Evolutionary conservation across 37 sponge, comb jelly and placozoan species (phyloP), one percentile per base, ranked within the genome.

Genomic region (Hexactinellida sp.): DNA sequence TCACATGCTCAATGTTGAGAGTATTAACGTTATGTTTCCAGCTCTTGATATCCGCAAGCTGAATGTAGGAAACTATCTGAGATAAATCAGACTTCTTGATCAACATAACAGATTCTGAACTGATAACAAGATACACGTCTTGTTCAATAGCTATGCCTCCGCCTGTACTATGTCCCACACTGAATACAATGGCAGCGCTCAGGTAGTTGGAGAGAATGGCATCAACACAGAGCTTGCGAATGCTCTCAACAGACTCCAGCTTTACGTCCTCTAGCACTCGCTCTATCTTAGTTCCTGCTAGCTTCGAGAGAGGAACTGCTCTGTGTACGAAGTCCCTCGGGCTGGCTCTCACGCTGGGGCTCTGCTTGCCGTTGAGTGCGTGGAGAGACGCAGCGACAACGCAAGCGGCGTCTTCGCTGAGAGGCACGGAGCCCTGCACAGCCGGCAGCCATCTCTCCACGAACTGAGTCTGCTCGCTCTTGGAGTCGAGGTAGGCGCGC

Each of bases 361-460:
- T 63, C 30, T 63, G 76, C 34, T 3, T 25, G 5, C 1, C 3
- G 30, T n/a, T 63, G 21, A 63, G 76, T n/a, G 21, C 13, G 76
- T 25, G 13, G 25, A 63, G 76, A 25, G 5, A 63, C 5, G 76
- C 76, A 28, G 76, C 76, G 5, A 63, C 76, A 63, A 63, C 76
- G 13, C 76, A 63, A 10, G 76, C 76, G 34, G 21, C 34, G 13
- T 63, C 76, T 63, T 63, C 76, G 13, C 13, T 63, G 19, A 63
- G 76, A 63, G 76, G 76, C 5, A 63, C 76, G 13, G 21, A 63
- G 32, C 76, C 76, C 34, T 63, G 76, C 13, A 63, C 76, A 63
- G 76, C 76, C 5, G 76, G 76, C 5, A 63, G 25, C 76, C 76
- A 63, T 63, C 76, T 63, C 76, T 63, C 76, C 34, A 63, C 76